These are phyloP conservation scores for Perca schrenkii DNA, from an alignment of 2,113 vertebrate genomes.

Conservation along the genomic window DNA sequence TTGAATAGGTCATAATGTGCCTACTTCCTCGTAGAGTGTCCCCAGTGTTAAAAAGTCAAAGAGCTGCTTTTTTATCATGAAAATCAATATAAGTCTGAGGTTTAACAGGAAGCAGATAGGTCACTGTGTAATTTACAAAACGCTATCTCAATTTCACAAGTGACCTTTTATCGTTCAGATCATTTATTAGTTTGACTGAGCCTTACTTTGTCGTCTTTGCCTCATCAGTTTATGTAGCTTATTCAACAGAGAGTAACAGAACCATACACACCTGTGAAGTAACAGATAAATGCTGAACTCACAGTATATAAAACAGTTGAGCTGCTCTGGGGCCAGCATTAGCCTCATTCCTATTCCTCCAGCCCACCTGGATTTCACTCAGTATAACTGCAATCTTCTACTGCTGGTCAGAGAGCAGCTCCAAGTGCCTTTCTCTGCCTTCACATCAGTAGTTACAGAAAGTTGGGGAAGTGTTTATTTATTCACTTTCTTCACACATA, in stretches of 20 bases:
- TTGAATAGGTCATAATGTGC: slow-evolving; percentile 56
- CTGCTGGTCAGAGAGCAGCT: slow-evolving; percentile 20
- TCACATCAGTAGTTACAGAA: background rate
- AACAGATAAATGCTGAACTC: slow-evolving; percentile 30
- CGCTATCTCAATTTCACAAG: slow-evolving; percentile 57
- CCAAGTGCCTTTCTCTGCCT: background rate
- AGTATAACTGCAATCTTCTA: background rate
- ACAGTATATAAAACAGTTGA: background rate
- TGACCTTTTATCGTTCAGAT: slow-evolving; percentile 68
- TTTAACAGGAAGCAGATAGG: slow-evolving; percentile 61
- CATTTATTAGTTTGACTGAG: slow-evolving; percentile 55
- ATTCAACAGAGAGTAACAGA: slow-evolving; percentile 8
- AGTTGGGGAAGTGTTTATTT: background rate
- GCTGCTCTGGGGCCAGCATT: background rate
- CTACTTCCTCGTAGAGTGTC: slow-evolving; percentile 32
- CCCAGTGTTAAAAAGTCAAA: slow-evolving; percentile 59
- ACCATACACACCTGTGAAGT: background rate
- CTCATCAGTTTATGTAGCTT: slow-evolving; percentile 20
- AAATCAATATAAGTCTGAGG: slow-evolving; percentile 61
- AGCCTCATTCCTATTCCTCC: slow-evolving; percentile 13
- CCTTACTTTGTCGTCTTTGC: slow-evolving; percentile 22
- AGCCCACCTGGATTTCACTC: background rate
- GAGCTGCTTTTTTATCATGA: slow-evolving; percentile 51
- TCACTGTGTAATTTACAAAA: slow-evolving; percentile 59
- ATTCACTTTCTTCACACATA: background rate